These are phyloP conservation scores for Margarornis squamiger DNA, from an alignment of 2,797 vertebrate species.

Conservation along the genomic window DNA sequence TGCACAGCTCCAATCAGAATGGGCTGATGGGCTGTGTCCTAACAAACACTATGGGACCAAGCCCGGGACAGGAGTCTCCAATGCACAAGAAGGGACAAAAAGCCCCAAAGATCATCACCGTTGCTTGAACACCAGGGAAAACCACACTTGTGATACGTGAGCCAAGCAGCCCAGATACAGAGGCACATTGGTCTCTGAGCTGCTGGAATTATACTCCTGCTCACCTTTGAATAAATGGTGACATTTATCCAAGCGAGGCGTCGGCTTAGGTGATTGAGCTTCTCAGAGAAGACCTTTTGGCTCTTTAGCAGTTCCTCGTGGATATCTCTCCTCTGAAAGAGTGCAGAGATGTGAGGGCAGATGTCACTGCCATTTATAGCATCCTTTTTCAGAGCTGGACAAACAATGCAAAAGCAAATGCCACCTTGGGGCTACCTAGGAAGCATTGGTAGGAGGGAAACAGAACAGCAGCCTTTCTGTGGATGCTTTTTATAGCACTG, in stretches of 20 bases:
- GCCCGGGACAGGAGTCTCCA: neutral
- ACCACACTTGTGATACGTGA: neutral
- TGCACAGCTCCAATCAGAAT: neutral
- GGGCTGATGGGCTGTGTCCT: neutral
- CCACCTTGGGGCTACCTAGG: neutral
- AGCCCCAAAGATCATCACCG: neutral
- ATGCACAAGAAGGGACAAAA: neutral
- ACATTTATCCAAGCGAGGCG: constrained; percentile 97
- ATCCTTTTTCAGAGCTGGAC: neutral
- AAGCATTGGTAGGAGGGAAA: neutral
- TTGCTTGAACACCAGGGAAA: neutral
- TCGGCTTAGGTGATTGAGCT: constrained; percentile 94
- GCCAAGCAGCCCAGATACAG: neutral
- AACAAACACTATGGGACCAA: neutral
- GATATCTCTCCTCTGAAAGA: constrained; percentile 89
- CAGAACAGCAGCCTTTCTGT: neutral
- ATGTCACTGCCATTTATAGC: neutral
- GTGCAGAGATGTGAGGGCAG: neutral
- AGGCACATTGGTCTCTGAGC: neutral
- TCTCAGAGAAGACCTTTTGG: constrained; percentile 95
- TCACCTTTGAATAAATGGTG: constrained; percentile 97
- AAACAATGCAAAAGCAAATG: neutral
- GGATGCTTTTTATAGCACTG: neutral
- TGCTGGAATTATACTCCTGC: neutral
- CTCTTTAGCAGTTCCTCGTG: constrained; percentile 92